Evolutionary conservation across 2,113 vertebrate species (phyloP).

Genomic region (Pygoscelis adeliae): DNA sequence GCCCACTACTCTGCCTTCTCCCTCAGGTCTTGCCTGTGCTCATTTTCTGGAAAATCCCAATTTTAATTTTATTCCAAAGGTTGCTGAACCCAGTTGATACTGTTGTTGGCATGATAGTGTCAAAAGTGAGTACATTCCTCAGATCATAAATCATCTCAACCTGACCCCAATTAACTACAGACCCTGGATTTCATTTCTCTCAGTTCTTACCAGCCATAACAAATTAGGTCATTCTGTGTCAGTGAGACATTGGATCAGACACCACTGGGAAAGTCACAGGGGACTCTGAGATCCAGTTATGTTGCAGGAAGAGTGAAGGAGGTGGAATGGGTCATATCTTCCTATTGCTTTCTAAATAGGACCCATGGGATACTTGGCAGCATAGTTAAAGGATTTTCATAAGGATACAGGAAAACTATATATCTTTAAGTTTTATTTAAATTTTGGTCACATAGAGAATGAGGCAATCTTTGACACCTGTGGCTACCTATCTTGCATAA

Average conservation of each 20-base stretch:
- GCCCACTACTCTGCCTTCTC: not conserved
- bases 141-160: slow-evolving; percentile 65
- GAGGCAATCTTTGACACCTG: not conserved
- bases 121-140: slow-evolving; percentile 61
- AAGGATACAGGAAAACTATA: not conserved
- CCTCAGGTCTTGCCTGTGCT: not conserved
- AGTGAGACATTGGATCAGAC: slow-evolving; percentile 48
- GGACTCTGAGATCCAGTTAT: not conserved
- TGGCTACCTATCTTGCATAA: not conserved
- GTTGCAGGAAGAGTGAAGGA: not conserved
- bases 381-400: not conserved
- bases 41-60: not conserved
- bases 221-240: slow-evolving; percentile 74
- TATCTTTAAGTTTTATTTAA: not conserved
- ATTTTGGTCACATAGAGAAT: not conserved
- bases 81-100: not conserved
- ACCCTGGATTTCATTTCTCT: slow-evolving; percentile 58
- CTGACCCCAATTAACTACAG: slow-evolving; percentile 69
- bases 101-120: slow-evolving; percentile 10
- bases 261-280: not conserved
- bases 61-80: not conserved
- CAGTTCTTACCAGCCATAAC: slow-evolving; percentile 68
- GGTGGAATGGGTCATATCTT: not conserved
- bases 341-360: not conserved
- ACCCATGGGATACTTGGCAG: not conserved